Percentiles rank a stretch among this genome's conserved stretches.
phyloP scores from a whole-genome alignment of 2,888 invertebrate species.

The Lucinisca nassula region DNA sequence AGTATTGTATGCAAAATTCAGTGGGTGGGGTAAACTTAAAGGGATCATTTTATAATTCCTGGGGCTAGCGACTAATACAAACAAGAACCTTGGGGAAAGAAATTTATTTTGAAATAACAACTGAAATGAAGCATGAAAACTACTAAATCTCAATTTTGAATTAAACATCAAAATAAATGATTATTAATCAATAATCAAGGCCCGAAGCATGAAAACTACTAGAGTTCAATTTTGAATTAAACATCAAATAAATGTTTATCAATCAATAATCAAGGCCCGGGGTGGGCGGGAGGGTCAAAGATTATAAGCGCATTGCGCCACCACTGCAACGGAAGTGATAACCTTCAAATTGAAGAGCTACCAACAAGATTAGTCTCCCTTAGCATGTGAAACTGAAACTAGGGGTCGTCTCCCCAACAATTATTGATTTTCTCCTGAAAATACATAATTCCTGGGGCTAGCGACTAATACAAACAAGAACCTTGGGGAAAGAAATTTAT shows the following conservation, averaged over 20 bases:
- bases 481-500: neutral
- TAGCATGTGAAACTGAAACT: neutral
- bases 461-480: neutral
- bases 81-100: neutral
- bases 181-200: neutral
- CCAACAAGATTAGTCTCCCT: neutral
- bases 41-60: no score
- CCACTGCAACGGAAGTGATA: neutral
- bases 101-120: neutral
- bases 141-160: neutral
- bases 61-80: no score
- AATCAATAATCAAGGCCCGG: neutral
- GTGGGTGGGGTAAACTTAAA: slow-evolving; percentile 39
- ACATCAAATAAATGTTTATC: no score
- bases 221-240: neutral
- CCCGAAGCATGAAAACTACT: neutral
- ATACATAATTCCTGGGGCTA: neutral
- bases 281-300: neutral
- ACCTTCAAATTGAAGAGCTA: neutral
- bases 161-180: no score
- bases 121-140: neutral
- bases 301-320: neutral
- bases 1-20: neutral
- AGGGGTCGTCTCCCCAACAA: neutral
- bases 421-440: neutral